phyloP scores from a whole-genome alignment of 2,888 invertebrate species.

The Amaurobius ferox region DNA sequence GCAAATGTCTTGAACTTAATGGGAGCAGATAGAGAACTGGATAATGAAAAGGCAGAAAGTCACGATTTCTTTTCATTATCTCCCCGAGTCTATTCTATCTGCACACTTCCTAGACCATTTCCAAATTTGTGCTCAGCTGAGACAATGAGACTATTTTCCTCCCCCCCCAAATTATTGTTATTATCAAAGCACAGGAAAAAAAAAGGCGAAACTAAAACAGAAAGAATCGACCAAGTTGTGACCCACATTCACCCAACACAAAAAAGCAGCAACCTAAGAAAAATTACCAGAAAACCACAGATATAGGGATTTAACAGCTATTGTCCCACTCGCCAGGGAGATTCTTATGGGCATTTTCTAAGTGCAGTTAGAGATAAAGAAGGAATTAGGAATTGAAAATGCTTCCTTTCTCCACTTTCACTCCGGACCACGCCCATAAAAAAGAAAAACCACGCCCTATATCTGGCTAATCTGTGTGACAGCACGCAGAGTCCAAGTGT shows the following conservation, averaged over 20 bases:
- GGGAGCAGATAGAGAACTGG: neutral
- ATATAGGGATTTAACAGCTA: constrained; percentile 6
- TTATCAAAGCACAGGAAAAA: neutral
- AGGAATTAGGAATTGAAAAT: neutral
- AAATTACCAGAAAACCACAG: neutral
- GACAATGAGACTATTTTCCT: constrained; percentile 6
- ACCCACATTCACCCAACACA: neutral
- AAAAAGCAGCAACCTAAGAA: neutral
- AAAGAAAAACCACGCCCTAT: neutral
- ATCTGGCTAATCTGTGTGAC: neutral
- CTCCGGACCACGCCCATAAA: neutral
- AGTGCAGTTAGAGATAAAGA: neutral
- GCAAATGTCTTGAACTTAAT: neutral
- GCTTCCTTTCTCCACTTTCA: constrained; percentile 2
- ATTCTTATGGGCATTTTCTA: neutral
- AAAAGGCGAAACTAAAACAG: neutral
- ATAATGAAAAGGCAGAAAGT: neutral
- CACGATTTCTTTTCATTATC: neutral
- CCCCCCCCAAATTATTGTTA: neutral
- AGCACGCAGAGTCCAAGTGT: no score
- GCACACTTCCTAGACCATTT: constrained; percentile 1
- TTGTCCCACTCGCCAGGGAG: neutral
- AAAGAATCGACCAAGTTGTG: neutral
- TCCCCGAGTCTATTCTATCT: neutral
- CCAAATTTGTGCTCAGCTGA: neutral